Evolutionary conservation across 1,140 invertebrate species (phyloP), one percentile per base, ranked within the genome.

Genomic region (Brachionus koreanus): DNA sequence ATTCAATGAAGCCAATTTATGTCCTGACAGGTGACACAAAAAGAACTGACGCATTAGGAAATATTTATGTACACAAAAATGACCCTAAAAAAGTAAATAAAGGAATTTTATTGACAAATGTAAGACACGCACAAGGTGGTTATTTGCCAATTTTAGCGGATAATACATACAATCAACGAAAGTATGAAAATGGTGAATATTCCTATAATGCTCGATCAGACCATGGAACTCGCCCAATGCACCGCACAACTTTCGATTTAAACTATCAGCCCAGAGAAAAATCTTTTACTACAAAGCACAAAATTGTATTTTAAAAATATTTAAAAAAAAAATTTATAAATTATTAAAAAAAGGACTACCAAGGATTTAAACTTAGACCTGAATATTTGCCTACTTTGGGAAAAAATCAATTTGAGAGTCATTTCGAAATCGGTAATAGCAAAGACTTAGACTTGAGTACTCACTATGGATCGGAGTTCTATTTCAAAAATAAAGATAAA

Each of bases 61-160:
- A 43, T 37, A 61, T 79, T 61, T 79, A 79, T 25, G 37, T 65
- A 16, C 37, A 79, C 76, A 65, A 57, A 61, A 79, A 79, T 79
- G 76, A 79, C 16, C 76, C 76, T 1, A 79, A 57, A 25, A 33
- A 39, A 35, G 37, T 79, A 33, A 79, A 79, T 61, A 57, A 65
- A 57, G 76, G 76, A 12, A 35, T 61, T n/a, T 23, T 61, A 39
- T 37, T 79, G 9, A 43, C 61, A 29, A 12, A 57, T 65, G 76
- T 79, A 3, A 1, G 16, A 37, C 49, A 79, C 33, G 46, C 76
- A 39, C 76, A 79, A 61, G 76, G 76, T 6, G 49, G 49, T 12
- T 79, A 35, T 19, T 19, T 57, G 6, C 76, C 76, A 42, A 42
- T 79, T 29, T 65, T 79, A 23, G 37, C 76, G 13, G 29, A 35